phyloP scores from a whole-genome alignment of 2,797 vertebrate genomes.

The Alectoris magna region DNA sequence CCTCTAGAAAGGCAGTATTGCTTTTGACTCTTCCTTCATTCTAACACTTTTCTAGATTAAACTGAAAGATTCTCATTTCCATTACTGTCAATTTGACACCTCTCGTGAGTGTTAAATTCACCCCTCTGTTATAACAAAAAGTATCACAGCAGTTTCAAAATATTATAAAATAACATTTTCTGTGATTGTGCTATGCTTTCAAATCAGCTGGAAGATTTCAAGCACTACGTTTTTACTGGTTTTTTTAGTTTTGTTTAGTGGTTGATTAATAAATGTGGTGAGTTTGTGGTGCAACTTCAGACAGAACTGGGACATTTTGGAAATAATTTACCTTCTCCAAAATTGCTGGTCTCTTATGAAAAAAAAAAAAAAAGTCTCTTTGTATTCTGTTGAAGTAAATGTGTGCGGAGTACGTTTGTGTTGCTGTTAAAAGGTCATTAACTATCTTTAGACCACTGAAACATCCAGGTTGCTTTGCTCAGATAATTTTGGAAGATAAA shows the following conservation, averaged over 20 bases:
- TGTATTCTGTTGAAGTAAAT: not conserved
- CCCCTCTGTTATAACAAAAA: not conserved
- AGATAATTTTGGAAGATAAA: not conserved
- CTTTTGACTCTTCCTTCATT: not conserved
- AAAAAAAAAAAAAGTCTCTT: not conserved
- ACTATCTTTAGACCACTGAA: not conserved
- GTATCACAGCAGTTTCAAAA: not conserved
- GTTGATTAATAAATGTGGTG: not conserved
- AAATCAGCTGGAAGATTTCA: not conserved
- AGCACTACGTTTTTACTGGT: not conserved
- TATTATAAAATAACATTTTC: not conserved
- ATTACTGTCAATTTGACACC: not conserved
- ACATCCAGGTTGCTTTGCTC: not conserved
- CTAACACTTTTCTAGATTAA: not conserved
- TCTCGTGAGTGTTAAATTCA: not conserved
- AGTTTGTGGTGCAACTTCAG: not conserved
- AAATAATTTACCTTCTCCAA: not conserved
- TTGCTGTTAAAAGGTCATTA: not conserved
- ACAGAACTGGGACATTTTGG: not conserved
- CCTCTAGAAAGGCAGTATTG: not conserved
- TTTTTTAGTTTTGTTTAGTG: not conserved
- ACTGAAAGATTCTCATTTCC: not conserved
- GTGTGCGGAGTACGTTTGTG: no score
- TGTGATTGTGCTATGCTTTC: not conserved
- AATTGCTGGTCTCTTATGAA: not conserved